Percentiles rank a stretch among this genome's conserved stretches.
These are phyloP conservation scores for Gastrophysa polygoni DNA, from an alignment of 2,888 invertebrate genomes.

Conservation along the genomic window DNA sequence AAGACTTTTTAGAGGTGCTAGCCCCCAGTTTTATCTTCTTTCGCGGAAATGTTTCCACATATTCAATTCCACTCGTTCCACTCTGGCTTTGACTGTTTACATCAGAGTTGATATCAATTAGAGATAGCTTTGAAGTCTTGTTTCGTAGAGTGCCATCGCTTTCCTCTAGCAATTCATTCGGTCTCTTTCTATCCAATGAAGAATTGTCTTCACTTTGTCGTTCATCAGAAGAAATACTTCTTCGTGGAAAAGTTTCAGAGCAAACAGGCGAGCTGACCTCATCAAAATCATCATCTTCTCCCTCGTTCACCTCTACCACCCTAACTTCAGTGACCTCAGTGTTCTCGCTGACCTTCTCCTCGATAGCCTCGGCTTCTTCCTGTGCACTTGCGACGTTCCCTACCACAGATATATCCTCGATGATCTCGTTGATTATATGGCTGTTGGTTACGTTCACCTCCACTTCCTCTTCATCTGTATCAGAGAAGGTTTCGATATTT, in stretches of 20 bases:
- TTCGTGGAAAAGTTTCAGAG: slow-evolving; percentile 14
- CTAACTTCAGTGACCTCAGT: slow-evolving; percentile 34
- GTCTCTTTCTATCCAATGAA: background rate
- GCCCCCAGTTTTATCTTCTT: background rate
- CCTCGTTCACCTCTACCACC: slow-evolving; percentile 40
- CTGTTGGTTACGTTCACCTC: slow-evolving; percentile 21
- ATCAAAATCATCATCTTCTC: slow-evolving; percentile 34
- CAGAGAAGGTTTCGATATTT: slow-evolving; percentile 23
- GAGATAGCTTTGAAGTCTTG: background rate
- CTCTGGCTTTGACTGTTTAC: background rate
- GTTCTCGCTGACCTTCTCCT: slow-evolving; percentile 19
- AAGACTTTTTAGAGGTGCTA: no score
- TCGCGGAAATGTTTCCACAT: slow-evolving; percentile 5
- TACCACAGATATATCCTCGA: slow-evolving; percentile 19
- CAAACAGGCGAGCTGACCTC: slow-evolving; percentile 9
- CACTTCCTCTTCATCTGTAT: slow-evolving; percentile 27
- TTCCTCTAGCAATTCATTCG: background rate
- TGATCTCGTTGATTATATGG: slow-evolving; percentile 27
- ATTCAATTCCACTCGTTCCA: slow-evolving; percentile 1
- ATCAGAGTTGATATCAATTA: background rate
- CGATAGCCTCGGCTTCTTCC: background rate
- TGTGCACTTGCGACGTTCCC: background rate
- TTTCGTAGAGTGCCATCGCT: background rate
- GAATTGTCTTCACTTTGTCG: no score
- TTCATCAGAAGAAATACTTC: background rate